phyloP scores from a whole-genome alignment of 2,113 vertebrate genomes.

The Callithrix jacchus region DNA sequence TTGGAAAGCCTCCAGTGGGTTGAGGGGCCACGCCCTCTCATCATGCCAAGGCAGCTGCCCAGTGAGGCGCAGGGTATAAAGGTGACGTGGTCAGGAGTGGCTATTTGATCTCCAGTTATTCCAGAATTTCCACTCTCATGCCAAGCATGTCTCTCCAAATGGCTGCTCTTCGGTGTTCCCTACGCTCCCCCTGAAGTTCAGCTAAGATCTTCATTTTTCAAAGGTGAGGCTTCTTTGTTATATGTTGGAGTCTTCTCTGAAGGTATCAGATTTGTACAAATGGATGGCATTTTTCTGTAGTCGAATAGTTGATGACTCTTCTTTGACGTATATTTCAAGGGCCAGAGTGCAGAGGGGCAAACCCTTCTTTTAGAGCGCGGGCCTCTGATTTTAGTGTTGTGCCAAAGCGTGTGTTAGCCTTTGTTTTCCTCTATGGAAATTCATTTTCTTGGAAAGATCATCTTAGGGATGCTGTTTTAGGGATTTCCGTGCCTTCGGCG shows the following conservation, averaged over 20 bases:
- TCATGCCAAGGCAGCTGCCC: neutral
- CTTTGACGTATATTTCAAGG: neutral
- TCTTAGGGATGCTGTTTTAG: neutral
- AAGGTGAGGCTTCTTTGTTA: constrained; percentile 46
- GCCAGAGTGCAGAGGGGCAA: neutral
- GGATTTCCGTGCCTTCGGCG: neutral
- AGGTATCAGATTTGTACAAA: accelerated
- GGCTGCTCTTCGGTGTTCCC: neutral
- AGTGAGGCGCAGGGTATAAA: neutral
- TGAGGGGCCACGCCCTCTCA: neutral
- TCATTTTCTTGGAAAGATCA: neutral
- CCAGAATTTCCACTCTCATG: constrained; percentile 76
- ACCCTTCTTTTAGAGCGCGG: accelerated
- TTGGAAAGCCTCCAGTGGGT: neutral
- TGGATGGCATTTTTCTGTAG: neutral
- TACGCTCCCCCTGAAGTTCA: neutral
- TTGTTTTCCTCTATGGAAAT: neutral
- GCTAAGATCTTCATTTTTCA: neutral
- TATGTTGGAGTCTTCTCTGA: accelerated
- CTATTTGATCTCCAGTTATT: constrained; percentile 77
- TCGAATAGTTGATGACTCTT: neutral
- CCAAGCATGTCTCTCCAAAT: constrained; percentile 36
- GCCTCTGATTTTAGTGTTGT: accelerated
- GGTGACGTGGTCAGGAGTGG: constrained; percentile 70
- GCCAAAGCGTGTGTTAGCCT: accelerated